Percentiles rank a stretch among this genome's conserved stretches.
Evolutionary conservation across 2,888 invertebrate genomes (phyloP).

Genomic region (Sycophila texana): DNA sequence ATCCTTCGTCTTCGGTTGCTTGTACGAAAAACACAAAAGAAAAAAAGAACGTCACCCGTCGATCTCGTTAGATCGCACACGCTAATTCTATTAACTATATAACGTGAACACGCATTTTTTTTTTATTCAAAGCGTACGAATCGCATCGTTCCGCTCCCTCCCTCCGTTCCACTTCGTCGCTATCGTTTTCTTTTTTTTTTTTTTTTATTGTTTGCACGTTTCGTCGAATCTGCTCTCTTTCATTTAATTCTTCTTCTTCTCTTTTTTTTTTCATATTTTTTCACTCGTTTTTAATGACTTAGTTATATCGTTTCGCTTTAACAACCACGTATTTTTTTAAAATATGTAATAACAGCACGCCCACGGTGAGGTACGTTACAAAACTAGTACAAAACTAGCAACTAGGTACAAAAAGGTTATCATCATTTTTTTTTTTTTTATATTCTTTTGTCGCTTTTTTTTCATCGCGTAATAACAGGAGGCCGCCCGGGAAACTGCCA

Average conservation of each 20-base stretch:
- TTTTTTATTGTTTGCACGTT: background rate
- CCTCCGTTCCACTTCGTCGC: conserved; percentile 18
- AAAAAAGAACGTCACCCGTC: conserved; percentile 4
- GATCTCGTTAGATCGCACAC: conserved; percentile 8
- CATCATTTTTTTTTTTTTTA: conserved; percentile 30
- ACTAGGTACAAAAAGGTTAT: conserved; percentile 77
- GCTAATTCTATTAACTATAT: conserved; percentile 26
- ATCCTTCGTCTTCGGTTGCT: background rate
- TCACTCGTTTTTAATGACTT: conserved; percentile 9
- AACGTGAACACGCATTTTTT: conserved; percentile 58
- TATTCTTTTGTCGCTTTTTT: conserved; percentile 14
- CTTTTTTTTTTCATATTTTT: background rate
- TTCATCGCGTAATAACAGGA: conserved; percentile 34
- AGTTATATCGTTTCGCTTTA: conserved; percentile 60
- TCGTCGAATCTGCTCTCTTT: background rate
- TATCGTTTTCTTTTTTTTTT: background rate
- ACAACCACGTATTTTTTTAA: conserved; percentile 67
- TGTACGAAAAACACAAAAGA: background rate
- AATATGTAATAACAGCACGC: conserved; percentile 73
- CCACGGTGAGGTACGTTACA: conserved; percentile 76
- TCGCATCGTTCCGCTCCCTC: conserved; percentile 13
- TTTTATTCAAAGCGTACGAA: conserved; percentile 51
- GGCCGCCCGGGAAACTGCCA: conserved; percentile 70
- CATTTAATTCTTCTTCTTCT: background rate
- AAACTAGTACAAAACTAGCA: conserved; percentile 80